Conservation (phyloP, 1,140 invertebrate species). For the Drepana arcuata region DNA sequence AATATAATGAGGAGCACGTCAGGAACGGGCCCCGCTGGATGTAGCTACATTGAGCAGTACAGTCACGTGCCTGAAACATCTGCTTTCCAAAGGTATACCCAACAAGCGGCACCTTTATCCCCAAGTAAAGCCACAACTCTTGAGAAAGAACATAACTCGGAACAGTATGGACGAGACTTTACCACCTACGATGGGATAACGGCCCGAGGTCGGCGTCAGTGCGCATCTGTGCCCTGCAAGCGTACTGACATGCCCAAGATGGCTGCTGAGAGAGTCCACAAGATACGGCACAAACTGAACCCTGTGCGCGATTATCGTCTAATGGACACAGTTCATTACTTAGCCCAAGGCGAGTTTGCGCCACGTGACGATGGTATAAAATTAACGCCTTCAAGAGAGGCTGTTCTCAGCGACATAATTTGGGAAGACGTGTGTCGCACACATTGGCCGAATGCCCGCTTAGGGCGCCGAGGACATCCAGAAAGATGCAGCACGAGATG, state of each 20-base stretch:
- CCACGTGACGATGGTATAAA: conserved; percentile 63
- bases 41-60: conserved; percentile 58
- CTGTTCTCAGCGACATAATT: conserved; percentile 63
- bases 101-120: conserved; percentile 37
- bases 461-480: conserved; percentile 37
- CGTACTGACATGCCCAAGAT: conserved; percentile 43
- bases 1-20: conserved; percentile 22
- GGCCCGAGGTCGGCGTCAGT: conserved; percentile 44
- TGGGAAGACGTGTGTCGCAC: conserved; percentile 66
- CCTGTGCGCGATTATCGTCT: conserved; percentile 56
- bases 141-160: conserved; percentile 56
- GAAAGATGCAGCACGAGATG: conserved; percentile 41
- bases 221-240: conserved; percentile 56
- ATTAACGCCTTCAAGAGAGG: conserved; percentile 58
- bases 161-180: conserved; percentile 60
- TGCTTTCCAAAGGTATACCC: conserved; percentile 50
- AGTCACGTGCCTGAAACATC: conserved; percentile 58
- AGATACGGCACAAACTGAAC: conserved; percentile 58
- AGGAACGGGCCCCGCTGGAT: conserved; percentile 32
- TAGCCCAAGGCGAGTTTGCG: conserved; percentile 62
- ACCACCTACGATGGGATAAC: conserved; percentile 59
- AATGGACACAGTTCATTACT: conserved; percentile 64
- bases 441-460: conserved; percentile 54
- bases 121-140: conserved; percentile 49
- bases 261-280: conserved; percentile 54